phyloP scores from a whole-genome alignment of 2,113 vertebrate genomes.

The Nyctibius bracteatus region DNA sequence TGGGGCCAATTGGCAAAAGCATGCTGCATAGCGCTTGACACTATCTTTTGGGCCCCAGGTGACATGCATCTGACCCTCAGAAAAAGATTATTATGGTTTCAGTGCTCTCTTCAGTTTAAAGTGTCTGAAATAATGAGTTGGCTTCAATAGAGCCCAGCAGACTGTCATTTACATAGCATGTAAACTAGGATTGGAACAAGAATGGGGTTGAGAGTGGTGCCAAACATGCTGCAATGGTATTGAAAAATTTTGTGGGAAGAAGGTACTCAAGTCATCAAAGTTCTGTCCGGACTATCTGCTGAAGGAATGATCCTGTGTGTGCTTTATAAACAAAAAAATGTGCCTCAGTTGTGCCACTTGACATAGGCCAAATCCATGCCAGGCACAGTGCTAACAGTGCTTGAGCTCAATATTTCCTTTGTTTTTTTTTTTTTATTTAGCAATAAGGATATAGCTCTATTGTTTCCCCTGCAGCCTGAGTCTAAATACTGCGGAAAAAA shows the following conservation, averaged over 20 bases:
- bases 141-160: neutral
- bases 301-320: neutral
- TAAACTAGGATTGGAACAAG: neutral
- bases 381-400: neutral
- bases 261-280: neutral
- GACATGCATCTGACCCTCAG: neutral
- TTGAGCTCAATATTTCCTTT: neutral
- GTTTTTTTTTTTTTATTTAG: neutral
- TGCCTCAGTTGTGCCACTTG: neutral
- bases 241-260: neutral
- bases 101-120: neutral
- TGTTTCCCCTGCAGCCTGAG: neutral
- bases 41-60: neutral
- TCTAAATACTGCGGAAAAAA: neutral
- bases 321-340: neutral
- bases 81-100: neutral
- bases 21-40: neutral
- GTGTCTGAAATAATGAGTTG: neutral
- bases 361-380: neutral
- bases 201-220: neutral
- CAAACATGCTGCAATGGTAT: neutral
- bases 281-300: neutral
- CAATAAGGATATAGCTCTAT: neutral
- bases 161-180: neutral
- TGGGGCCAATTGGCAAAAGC: neutral